Evolutionary conservation across 2,113 vertebrate species (phyloP).

Genomic region (Lucifuga dentata): DNA sequence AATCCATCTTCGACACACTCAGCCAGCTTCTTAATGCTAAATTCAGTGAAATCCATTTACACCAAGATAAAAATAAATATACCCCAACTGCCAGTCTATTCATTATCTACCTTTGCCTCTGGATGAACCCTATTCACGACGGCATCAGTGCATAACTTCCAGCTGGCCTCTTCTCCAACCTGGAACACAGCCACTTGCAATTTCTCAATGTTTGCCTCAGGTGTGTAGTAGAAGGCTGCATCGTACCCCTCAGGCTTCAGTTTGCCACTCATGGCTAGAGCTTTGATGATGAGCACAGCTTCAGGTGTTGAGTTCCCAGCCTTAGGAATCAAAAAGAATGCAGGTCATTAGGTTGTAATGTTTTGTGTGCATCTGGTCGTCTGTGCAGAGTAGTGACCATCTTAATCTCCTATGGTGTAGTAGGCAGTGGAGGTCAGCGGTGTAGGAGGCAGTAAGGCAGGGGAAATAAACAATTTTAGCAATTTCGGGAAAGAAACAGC

Average conservation of each 20-base stretch:
- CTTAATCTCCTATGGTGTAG: too few relatives aligned
- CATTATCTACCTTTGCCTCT: constrained; percentile 67
- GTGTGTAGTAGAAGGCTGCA: constrained; percentile 64
- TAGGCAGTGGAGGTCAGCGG: too few relatives aligned
- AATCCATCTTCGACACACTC: too few relatives aligned
- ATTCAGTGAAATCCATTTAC: too few relatives aligned
- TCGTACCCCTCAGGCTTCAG: constrained; percentile 75
- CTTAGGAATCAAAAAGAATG: constrained; percentile 50
- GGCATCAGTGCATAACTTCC: constrained; percentile 80
- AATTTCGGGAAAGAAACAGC: too few relatives aligned
- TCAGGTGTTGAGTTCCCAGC: constrained; percentile 38
- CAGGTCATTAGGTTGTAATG: not conserved
- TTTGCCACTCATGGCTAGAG: constrained; percentile 61
- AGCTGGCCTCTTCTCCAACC: constrained; percentile 76
- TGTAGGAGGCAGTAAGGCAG: too few relatives aligned
- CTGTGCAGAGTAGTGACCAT: not conserved
- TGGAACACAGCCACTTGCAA: constrained; percentile 77
- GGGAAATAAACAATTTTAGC: too few relatives aligned
- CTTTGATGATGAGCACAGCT: constrained; percentile 64
- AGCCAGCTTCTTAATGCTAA: too few relatives aligned
- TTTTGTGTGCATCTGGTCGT: not conserved
- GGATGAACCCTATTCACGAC: constrained; percentile 24
- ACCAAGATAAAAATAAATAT: too few relatives aligned
- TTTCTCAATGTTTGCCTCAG: constrained; percentile 29
- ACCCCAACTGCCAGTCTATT: too few relatives aligned